Base-by-base conservation (phyloP, 2,113 vertebrate genomes). In the Thamnophis sirtalis region DNA sequence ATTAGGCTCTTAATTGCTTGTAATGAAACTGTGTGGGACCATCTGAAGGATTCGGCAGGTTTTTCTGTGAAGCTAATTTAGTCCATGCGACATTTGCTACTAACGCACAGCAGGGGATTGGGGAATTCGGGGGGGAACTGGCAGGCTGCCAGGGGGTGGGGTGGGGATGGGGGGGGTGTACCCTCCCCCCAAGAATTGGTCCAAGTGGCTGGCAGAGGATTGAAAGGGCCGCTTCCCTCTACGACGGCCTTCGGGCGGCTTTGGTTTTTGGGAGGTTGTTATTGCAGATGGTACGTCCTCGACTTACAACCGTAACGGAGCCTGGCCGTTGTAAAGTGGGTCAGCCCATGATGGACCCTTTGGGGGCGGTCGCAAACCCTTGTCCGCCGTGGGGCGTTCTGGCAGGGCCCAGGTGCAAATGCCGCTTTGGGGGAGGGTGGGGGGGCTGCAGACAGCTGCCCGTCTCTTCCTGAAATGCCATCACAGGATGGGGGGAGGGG, bases 1-100 rank as follows among this genome's bases (percentile, higher is more conserved):
- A 43, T 91, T 26, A 94, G 90, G 0, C 73, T 93, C 95, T 93
- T 96, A 97, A 97, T 97, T 96, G 94, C 95, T 93, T 49, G 17
- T 95, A 92, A 96, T 96, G 92, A 94, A 92, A 89, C 88, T 54
- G 91, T 87, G 0, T 73, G 0, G 3, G 93, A 89, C 86, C 92
- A 92, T 93, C 92, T 50, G 91, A 84, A 56, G 93, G 93, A 94
- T 89, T 88, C 80, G 88, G 93, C 92, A 93, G 95, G 4, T 95
- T 84, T 94, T 58, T 93, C 94, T 92, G 0, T 33, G 0, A 10
- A 91, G 87, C 51, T 91, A 90, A 11, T 92, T 93, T 55, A 26
- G 24, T 91, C 95, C 93, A 84, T 15, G 91, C 94, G 95, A 91
- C 92, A 84, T 50, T 1, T 90, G 95, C 92, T 94, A 63, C 6